Percentiles rank a stretch among this genome's conserved stretches.
These are phyloP conservation scores for Clarias macrocephalus DNA, from an alignment of 2,113 vertebrate genomes.

Conservation along the genomic window DNA sequence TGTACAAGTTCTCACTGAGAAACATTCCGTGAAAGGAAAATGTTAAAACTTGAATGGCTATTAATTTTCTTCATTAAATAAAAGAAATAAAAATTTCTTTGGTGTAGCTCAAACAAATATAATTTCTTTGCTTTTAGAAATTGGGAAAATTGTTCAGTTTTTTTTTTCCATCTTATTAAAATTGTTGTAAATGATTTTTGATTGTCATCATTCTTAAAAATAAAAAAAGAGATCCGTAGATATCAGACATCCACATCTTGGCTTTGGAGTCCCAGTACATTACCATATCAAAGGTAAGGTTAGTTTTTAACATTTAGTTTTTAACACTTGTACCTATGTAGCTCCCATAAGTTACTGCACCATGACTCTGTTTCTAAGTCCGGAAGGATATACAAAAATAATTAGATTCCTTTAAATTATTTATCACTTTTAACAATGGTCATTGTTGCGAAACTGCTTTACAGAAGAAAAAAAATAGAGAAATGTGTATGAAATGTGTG, in stretches of 20 bases:
- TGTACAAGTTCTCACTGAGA: not conserved
- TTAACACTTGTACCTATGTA: not conserved
- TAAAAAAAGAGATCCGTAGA: not conserved
- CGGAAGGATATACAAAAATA: not conserved
- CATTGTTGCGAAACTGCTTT: too few relatives aligned
- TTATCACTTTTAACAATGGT: too few relatives aligned
- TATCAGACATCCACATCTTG: not conserved
- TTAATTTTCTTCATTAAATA: not conserved
- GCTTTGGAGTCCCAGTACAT: not conserved
- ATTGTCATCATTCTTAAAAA: not conserved
- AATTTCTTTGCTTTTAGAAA: not conserved
- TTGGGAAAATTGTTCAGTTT: not conserved
- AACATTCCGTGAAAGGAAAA: not conserved
- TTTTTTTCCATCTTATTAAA: not conserved
- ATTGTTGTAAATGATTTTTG: not conserved
- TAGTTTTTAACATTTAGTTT: not conserved
- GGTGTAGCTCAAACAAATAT: not conserved
- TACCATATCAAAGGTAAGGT: not conserved
- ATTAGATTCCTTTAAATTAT: too few relatives aligned
- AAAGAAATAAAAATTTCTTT: not conserved
- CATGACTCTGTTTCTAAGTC: not conserved
- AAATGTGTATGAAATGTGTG: too few relatives aligned
- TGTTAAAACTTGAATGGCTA: not conserved
- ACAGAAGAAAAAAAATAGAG: too few relatives aligned
- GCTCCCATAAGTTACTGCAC: not conserved